Conservation (phyloP, 2,888 invertebrate genomes). For the Sialis fuliginosa region DNA sequence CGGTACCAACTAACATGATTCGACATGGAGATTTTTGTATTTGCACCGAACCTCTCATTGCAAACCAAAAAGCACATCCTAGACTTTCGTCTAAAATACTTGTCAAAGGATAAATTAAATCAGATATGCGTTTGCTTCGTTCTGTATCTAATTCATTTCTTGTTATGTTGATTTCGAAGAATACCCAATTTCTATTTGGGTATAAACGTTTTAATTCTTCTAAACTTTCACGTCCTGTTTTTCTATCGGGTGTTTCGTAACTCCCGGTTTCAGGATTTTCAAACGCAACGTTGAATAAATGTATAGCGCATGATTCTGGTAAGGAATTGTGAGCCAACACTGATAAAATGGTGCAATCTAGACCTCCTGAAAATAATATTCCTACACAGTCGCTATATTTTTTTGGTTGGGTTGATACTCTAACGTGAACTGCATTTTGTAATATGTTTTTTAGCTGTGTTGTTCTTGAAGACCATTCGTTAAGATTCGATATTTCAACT, state of each 20-base stretch:
- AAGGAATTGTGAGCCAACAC: slow-evolving; percentile 56
- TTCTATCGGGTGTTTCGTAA: slow-evolving; percentile 68
- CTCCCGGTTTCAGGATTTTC: slow-evolving; percentile 26
- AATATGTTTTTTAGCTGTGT: slow-evolving; percentile 30
- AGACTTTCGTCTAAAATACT: slow-evolving; percentile 92
- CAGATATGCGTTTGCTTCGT: slow-evolving; percentile 40
- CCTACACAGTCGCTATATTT: slow-evolving; percentile 48
- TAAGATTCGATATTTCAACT: slow-evolving; percentile 4
- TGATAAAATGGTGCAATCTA: slow-evolving; percentile 89
- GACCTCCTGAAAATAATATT: slow-evolving; percentile 86
- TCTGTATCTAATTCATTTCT: slow-evolving; percentile 40
- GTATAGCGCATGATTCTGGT: slow-evolving; percentile 49
- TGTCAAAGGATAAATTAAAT: slow-evolving; percentile 68
- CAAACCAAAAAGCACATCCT: slow-evolving; percentile 95
- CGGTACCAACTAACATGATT: slow-evolving; percentile 77
- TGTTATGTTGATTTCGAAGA: slow-evolving; percentile 61
- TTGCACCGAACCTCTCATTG: slow-evolving; percentile 50
- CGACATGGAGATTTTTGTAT: slow-evolving; percentile 17
- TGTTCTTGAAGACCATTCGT: slow-evolving; percentile 23
- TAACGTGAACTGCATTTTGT: slow-evolving; percentile 36
- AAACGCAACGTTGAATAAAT: slow-evolving; percentile 91
- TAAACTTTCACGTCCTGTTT: slow-evolving; percentile 55
- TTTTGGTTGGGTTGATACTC: slow-evolving; percentile 40
- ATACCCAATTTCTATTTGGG: slow-evolving; percentile 63
- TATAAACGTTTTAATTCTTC: slow-evolving; percentile 49